Evolutionary conservation across 2,888 invertebrate species (phyloP).

Genomic region (Zelleria hepariella): DNA sequence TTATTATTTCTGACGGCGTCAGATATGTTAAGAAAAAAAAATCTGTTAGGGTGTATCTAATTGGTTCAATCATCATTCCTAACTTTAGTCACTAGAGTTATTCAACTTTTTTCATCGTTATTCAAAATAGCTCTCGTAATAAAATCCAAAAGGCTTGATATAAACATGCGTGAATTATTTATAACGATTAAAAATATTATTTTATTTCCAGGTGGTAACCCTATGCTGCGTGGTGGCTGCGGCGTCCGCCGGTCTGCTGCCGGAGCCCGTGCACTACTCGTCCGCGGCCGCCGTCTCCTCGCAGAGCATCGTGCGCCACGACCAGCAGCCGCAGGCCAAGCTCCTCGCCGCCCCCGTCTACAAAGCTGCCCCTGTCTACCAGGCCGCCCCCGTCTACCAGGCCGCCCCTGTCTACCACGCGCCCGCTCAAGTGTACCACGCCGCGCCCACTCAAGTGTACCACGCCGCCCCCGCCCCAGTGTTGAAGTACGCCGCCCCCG

Average conservation of each 20-base stretch:
- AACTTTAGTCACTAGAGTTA: too few relatives aligned
- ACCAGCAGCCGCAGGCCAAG: constrained; percentile 21
- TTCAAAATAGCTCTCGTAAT: too few relatives aligned
- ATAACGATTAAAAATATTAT: background rate
- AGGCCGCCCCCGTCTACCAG: constrained; percentile 12
- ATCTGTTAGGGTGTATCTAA: too few relatives aligned
- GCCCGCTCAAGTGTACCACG: constrained; percentile 8
- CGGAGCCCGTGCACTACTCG: constrained; percentile 23
- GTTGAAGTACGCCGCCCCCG: constrained; percentile 16
- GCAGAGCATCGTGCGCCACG: constrained; percentile 22
- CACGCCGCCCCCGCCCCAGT: constrained; percentile 13
- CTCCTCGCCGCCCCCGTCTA: constrained; percentile 13
- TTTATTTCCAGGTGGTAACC: constrained; percentile 7
- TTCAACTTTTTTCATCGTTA: too few relatives aligned
- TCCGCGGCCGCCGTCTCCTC: constrained; percentile 19
- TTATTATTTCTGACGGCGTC: too few relatives aligned
- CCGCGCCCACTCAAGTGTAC: background rate
- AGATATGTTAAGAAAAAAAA: too few relatives aligned
- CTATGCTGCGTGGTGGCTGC: constrained; percentile 10
- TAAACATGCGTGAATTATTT: too few relatives aligned
- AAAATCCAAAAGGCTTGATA: too few relatives aligned
- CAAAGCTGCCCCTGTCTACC: constrained; percentile 15
- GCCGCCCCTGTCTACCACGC: constrained; percentile 16
- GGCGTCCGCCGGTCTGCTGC: constrained; percentile 10
- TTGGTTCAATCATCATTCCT: too few relatives aligned